These are phyloP conservation scores for Phytoseiulus persimilis DNA, from an alignment of 2,888 invertebrate species.

Conservation along the genomic window DNA sequence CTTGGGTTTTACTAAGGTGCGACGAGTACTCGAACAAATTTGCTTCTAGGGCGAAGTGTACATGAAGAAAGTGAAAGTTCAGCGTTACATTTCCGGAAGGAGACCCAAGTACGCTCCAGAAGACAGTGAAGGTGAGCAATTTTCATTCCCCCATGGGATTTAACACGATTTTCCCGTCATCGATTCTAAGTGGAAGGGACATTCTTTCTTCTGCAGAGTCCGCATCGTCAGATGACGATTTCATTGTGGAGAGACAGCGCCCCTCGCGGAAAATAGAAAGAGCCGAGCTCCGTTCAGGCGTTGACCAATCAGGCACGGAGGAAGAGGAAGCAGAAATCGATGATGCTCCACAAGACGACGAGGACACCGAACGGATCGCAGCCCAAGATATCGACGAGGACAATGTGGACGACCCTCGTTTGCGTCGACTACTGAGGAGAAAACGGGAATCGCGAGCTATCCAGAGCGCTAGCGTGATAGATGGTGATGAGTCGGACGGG, in stretches of 20 bases:
- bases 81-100: slow-evolving; percentile 94
- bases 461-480: neutral
- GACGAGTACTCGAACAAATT: neutral
- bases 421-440: slow-evolving; percentile 60
- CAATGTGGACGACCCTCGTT: slow-evolving; percentile 69
- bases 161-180: neutral
- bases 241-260: slow-evolving; percentile 14
- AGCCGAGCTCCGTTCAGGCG: slow-evolving; percentile 41
- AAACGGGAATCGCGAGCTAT: slow-evolving; percentile 47
- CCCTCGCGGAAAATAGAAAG: neutral
- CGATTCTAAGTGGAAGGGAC: neutral
- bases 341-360: slow-evolving; percentile 45
- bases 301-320: slow-evolving; percentile 47
- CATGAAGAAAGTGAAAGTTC: slow-evolving; percentile 99
- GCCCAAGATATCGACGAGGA: slow-evolving; percentile 47
- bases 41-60: slow-evolving; percentile 67
- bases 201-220: neutral
- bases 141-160: no score
- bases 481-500: slow-evolving; percentile 40
- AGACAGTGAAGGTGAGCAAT: slow-evolving; percentile 43
- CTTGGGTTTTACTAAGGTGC: no score
- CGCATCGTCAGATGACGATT: slow-evolving; percentile 13
- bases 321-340: slow-evolving; percentile 45
- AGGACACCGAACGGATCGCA: slow-evolving; percentile 44
- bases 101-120: slow-evolving; percentile 83